Evolutionary conservation across 2,888 invertebrate species (phyloP).

Genomic region (Thera britannica): DNA sequence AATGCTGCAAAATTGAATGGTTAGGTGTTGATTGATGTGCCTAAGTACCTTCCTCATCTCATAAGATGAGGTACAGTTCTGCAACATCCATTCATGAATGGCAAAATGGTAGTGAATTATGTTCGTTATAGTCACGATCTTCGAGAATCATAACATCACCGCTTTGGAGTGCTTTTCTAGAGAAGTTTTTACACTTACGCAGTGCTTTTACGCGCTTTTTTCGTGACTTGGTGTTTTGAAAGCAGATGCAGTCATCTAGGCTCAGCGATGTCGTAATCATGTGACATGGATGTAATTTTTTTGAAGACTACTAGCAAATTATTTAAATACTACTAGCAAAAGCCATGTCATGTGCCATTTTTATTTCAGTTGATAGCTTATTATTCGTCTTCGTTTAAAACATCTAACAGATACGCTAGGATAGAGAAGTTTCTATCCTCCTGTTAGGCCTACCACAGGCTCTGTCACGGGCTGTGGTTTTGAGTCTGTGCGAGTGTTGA

Average conservation of each 20-base stretch:
- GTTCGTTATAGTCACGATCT: conserved; percentile 17
- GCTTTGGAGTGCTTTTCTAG: neutral
- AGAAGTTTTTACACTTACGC: neutral
- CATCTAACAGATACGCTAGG: no score
- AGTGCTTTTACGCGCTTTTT: neutral
- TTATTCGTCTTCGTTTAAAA: no score
- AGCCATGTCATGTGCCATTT: neutral
- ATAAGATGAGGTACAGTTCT: neutral
- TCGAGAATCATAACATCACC: neutral
- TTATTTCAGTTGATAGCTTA: no score
- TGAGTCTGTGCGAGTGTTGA: no score
- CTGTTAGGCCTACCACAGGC: no score
- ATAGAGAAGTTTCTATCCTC: no score
- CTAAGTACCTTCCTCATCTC: conserved; percentile 1
- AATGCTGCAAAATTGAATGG: conserved; percentile 43
- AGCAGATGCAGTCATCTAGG: neutral
- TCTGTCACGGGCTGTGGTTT: no score
- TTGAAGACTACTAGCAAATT: neutral
- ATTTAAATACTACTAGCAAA: no score
- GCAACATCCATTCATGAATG: conserved; percentile 20
- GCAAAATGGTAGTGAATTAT: conserved; percentile 15
- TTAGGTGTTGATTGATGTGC: conserved; percentile 52
- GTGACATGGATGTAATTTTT: neutral
- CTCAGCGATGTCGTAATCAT: neutral
- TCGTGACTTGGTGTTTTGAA: neutral